Evolutionary conservation across 2,113 vertebrate species (phyloP).

Genomic region (Geococcyx californianus): DNA sequence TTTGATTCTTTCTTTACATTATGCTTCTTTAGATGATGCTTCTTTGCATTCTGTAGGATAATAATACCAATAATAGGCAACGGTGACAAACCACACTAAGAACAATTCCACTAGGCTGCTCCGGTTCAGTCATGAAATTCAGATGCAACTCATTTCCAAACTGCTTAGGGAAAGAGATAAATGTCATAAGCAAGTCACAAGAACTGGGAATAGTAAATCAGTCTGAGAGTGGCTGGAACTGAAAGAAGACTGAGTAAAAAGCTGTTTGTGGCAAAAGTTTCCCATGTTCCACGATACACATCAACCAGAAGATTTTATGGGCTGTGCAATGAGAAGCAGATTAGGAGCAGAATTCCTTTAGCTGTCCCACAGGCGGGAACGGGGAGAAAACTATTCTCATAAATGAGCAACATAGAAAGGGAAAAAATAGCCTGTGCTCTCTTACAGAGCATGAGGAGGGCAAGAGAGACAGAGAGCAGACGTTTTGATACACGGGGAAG

Average conservation of each 20-base stretch:
- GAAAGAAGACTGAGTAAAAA: background rate
- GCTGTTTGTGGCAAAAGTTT: background rate
- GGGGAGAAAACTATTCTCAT: background rate
- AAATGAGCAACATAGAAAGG: background rate
- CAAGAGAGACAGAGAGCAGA: background rate
- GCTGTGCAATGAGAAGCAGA: conserved; percentile 39
- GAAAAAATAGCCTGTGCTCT: background rate
- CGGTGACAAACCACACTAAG: background rate
- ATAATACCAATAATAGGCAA: background rate
- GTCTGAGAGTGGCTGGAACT: conserved; percentile 3
- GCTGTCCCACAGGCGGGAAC: background rate
- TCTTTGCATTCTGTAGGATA: too few relatives aligned
- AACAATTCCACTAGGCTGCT: background rate
- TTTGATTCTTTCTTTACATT: background rate
- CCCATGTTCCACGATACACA: background rate
- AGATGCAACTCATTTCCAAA: background rate
- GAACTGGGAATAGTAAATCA: background rate
- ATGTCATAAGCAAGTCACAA: background rate
- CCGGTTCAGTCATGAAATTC: background rate
- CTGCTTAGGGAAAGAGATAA: background rate
- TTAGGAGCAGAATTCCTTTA: conserved; percentile 24
- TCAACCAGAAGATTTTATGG: conserved; percentile 36
- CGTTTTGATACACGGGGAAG: background rate
- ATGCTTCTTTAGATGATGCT: too few relatives aligned
- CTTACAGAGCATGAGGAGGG: background rate